Percentiles rank a stretch among this genome's conserved stretches.
phyloP scores from a whole-genome alignment of 2,888 invertebrate genomes.

The Tetrapedia diversipes region DNA sequence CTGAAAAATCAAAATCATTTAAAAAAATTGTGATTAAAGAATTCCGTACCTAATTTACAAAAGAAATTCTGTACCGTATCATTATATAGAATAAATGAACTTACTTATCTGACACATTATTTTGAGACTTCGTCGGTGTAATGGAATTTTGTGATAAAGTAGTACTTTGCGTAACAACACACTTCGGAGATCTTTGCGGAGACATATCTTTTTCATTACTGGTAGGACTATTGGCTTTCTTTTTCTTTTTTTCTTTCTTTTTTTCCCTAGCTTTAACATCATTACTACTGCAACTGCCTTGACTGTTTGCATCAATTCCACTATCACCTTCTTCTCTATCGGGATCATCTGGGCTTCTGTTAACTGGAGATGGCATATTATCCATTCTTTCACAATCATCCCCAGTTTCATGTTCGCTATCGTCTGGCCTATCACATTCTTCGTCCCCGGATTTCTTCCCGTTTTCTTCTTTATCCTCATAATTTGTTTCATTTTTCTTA shows the following conservation, averaged over 20 bases:
- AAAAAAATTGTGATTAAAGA: not conserved
- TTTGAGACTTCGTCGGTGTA: conserved; percentile 75
- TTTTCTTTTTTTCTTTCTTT: conserved; percentile 88
- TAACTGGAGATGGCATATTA: conserved; percentile 77
- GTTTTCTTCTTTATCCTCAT: conserved; percentile 85
- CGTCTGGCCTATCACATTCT: conserved; percentile 87
- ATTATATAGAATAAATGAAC: too few species aligned
- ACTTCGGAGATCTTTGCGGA: conserved; percentile 73
- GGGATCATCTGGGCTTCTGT: conserved; percentile 80
- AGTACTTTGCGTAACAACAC: conserved; percentile 66
- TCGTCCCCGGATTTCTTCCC: conserved; percentile 84
- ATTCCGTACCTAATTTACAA: not conserved
- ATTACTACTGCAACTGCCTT: conserved; percentile 94
- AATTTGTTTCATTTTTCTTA: conserved; percentile 87
- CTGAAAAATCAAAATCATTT: conserved; percentile 55
- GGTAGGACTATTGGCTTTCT: conserved; percentile 79
- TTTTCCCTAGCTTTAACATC: conserved; percentile 90
- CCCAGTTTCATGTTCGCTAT: conserved; percentile 77
- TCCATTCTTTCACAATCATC: conserved; percentile 78
- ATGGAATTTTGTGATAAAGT: conserved; percentile 70
- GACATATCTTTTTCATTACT: conserved; percentile 77
- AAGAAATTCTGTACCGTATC: too few species aligned
- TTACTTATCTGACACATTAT: conserved; percentile 62
- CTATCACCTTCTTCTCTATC: conserved; percentile 94
- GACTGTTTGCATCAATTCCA: conserved; percentile 94